Evolutionary conservation across 1,140 invertebrate species (phyloP).

Genomic region (Spodoptera litura): DNA sequence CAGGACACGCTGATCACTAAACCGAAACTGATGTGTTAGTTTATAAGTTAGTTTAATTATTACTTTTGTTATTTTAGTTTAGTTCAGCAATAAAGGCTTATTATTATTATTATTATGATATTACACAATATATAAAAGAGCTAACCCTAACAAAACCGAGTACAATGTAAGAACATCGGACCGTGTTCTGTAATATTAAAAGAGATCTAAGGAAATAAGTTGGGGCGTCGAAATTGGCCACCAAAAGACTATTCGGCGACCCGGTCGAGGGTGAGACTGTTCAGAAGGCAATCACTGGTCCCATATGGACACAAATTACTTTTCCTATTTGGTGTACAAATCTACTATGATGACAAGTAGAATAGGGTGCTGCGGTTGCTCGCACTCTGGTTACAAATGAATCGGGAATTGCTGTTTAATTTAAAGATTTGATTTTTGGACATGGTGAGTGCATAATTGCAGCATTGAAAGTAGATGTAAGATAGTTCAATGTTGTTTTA

Average conservation of each 20-base stretch:
- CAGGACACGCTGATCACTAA: no score
- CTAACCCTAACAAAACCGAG: constrained; percentile 53
- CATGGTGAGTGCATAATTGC: not conserved
- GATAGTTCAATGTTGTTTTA: not conserved
- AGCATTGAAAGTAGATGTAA: no score
- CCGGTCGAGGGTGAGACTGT: constrained; percentile 71
- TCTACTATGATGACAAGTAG: constrained; percentile 77
- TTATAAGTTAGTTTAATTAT: no score
- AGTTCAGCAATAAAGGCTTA: no score
- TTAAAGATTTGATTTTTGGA: constrained; percentile 1
- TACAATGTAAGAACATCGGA: constrained; percentile 55
- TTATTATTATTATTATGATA: no score
- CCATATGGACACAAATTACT: constrained; percentile 85
- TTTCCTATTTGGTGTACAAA: constrained; percentile 70
- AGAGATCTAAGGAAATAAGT: constrained; percentile 74
- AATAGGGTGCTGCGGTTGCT: constrained; percentile 70
- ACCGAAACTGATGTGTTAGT: no score
- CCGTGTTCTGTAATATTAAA: constrained; percentile 58
- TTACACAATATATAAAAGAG: constrained; percentile 14
- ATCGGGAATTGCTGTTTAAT: not conserved
- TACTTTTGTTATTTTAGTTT: no score
- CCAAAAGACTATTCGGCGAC: constrained; percentile 69
- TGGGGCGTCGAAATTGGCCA: constrained; percentile 72
- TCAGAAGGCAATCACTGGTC: constrained; percentile 81
- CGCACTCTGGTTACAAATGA: constrained; percentile 55